phyloP scores from a whole-genome alignment of 2,888 invertebrate species.

The Quadroppia sp. region DNA sequence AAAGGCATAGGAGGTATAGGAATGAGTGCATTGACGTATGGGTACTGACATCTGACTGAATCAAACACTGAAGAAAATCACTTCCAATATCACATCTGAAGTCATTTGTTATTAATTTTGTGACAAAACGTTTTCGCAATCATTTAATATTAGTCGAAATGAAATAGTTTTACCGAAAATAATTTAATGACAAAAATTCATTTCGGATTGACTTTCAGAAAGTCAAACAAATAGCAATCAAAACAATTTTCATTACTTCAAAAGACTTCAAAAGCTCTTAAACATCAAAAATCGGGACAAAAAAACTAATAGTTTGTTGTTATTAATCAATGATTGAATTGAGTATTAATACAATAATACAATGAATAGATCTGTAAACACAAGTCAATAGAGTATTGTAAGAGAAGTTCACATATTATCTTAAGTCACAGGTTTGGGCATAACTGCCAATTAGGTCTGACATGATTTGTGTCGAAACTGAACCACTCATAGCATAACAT shows the following conservation, averaged over 20 bases:
- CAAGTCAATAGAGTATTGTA: not conserved
- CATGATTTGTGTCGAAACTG: conserved; percentile 8
- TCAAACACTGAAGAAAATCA: not conserved
- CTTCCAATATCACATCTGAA: conserved; percentile 30
- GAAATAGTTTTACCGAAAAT: not conserved
- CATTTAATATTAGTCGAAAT: not conserved
- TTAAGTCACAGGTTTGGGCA: not conserved
- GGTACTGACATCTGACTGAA: conserved; percentile 17
- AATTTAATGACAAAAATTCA: no score
- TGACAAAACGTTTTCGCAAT: not conserved
- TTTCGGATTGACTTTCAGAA: no score
- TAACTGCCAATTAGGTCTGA: conserved; percentile 3
- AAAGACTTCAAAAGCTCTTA: not conserved
- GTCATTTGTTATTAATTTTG: conserved; percentile 15
- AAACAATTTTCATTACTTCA: no score
- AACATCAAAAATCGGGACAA: no score
- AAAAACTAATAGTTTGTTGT: no score
- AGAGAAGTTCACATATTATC: not conserved
- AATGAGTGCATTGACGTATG: conserved; percentile 25
- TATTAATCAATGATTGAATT: not conserved
- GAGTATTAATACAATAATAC: not conserved
- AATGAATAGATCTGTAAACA: not conserved
- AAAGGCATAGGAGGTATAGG: not conserved
- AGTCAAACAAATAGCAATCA: no score
- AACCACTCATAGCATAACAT: not conserved